These are phyloP conservation scores for Peromyscus polionotus DNA, from an alignment of 2,113 vertebrate species.

Conservation along the genomic window DNA sequence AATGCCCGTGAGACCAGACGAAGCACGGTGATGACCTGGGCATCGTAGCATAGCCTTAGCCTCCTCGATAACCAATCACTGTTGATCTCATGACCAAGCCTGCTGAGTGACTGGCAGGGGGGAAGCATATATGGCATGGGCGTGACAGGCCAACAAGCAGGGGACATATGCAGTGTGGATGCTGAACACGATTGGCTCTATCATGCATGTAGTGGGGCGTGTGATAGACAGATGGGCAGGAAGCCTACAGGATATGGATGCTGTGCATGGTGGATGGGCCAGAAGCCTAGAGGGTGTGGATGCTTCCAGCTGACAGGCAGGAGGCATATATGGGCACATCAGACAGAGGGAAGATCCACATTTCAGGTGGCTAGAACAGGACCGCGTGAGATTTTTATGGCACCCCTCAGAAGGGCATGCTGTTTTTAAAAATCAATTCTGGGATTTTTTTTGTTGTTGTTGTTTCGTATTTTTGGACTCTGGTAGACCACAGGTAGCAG, in stretches of 20 bases:
- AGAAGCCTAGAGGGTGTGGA: not conserved
- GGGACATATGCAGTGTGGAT: not conserved
- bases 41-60: not conserved
- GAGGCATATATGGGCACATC: no score
- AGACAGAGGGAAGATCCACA: not conserved
- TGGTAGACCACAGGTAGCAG: not conserved
- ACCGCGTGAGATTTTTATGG: not conserved
- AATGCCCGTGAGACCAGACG: not conserved
- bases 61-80: not conserved
- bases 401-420: not conserved
- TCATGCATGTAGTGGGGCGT: no score
- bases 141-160: not conserved
- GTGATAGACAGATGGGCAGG: no score
- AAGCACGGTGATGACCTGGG: not conserved
- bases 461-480: not conserved
- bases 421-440: not conserved
- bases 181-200: no score
- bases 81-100: not conserved
- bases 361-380: not conserved
- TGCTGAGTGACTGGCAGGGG: not conserved
- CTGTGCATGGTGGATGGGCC: no score
- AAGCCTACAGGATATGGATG: not conserved
- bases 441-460: not conserved
- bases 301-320: not conserved
- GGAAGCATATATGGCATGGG: not conserved